A percentile compares a stretch with the other conserved stretches of the same genome.
Evolutionary conservation across 2,888 invertebrate species (phyloP).

Genomic region (Abrostola tripartita): DNA sequence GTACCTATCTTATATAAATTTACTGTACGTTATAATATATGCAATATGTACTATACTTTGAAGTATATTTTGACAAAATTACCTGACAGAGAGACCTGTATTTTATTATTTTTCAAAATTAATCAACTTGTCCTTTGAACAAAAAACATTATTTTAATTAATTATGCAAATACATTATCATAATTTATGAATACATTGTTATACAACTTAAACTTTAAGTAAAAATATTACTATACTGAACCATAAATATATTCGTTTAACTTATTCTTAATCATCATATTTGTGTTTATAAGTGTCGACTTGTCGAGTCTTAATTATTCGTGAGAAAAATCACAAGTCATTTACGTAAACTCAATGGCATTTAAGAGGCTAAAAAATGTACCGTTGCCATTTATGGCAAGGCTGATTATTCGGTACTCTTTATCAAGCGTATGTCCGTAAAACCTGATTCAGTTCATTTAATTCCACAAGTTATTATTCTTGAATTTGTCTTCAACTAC

Average conservation of each 20-base stretch:
- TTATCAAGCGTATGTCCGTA: constrained; percentile 17
- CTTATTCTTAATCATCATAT: constrained; percentile 3
- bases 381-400: constrained; percentile 34
- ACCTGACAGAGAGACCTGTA: no score
- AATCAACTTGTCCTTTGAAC: no score
- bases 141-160: no score
- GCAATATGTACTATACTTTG: no score
- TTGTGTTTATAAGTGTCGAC: neutral
- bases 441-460: constrained; percentile 23
- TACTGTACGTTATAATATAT: no score
- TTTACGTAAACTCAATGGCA: constrained; percentile 37
- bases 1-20: no score
- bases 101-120: no score
- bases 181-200: no score
- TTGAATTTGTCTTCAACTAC: constrained; percentile 23
- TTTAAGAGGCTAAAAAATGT: constrained; percentile 28
- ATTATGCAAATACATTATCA: no score
- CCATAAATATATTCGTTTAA: neutral
- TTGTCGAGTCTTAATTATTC: constrained; percentile 15
- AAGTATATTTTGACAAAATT: no score
- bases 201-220: neutral
- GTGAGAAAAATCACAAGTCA: constrained; percentile 33
- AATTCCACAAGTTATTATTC: constrained; percentile 28
- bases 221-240: constrained; percentile 22
- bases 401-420: constrained; percentile 27